Evolutionary conservation across 1,140 invertebrate genomes (phyloP).

Genomic region (Elymnias hypermnestra): DNA sequence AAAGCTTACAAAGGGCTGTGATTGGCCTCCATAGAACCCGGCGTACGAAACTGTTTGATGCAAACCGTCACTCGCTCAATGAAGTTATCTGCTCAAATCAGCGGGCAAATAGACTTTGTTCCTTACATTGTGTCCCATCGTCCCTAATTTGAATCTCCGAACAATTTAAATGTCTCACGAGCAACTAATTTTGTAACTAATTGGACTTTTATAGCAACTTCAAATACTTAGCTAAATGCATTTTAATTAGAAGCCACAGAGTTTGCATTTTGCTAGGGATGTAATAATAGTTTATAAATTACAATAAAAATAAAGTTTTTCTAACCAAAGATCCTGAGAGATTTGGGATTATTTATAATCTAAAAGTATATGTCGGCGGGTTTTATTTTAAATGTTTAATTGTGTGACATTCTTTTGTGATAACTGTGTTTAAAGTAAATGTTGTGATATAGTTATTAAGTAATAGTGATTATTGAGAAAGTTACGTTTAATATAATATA

Average conservation of each 20-base stretch:
- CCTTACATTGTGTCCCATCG: constrained; percentile 12
- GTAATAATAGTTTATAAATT: constrained; percentile 1
- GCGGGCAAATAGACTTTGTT: constrained; percentile 19
- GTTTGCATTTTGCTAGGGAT: background rate
- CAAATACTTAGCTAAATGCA: constrained; percentile 5
- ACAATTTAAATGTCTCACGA: constrained; percentile 9
- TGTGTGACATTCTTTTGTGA: too few relatives aligned
- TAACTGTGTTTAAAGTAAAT: too few relatives aligned
- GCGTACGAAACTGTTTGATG: constrained; percentile 21
- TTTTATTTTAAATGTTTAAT: too few relatives aligned
- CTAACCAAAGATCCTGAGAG: too few relatives aligned
- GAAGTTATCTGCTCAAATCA: constrained; percentile 21
- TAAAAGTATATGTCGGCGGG: too few relatives aligned
- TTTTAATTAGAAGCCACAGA: constrained; percentile 4
- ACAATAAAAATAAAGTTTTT: too few relatives aligned
- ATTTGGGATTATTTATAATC: too few relatives aligned
- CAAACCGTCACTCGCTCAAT: constrained; percentile 16
- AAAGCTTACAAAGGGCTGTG: constrained; percentile 20
- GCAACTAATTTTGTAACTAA: constrained; percentile 14
- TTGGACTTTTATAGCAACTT: constrained; percentile 10
- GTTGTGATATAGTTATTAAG: too few relatives aligned
- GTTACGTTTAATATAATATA: too few relatives aligned
- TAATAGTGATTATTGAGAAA: too few relatives aligned
- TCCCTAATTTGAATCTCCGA: constrained; percentile 17
- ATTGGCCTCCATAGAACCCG: constrained; percentile 12